Conservation (phyloP, 2,797 vertebrate species). For the Lithobates sylvaticus region DNA sequence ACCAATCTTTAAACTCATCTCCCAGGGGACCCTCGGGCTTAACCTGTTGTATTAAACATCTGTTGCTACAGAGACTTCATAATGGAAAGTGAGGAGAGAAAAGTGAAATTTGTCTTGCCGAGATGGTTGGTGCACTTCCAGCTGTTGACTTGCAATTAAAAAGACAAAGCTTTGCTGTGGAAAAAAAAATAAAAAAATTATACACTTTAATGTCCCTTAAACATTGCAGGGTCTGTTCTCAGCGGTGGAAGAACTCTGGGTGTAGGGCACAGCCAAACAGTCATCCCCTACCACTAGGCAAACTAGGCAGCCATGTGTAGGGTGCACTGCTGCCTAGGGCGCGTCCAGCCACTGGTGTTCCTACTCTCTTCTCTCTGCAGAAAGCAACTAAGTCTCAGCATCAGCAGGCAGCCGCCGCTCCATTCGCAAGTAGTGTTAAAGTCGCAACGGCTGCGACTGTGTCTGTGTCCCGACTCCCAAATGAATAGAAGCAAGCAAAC, state of each 20-base stretch:
- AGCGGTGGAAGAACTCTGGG: background rate
- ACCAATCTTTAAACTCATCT: conserved; percentile 49
- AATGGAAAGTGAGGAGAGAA: conserved; percentile 32
- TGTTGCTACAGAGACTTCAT: conserved; percentile 50
- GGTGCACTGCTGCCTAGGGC: no score
- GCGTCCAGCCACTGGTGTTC: no score
- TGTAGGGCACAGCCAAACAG: no score
- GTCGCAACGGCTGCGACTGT: no score
- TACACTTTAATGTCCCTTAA: background rate
- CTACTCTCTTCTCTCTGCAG: no score
- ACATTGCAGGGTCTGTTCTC: background rate
- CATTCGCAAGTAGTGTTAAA: no score
- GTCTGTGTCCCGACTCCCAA: no score
- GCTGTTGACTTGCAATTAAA: conserved; percentile 57
- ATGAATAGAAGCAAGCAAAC: no score
- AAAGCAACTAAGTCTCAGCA: no score
- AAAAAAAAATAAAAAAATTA: background rate
- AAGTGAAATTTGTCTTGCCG: conserved; percentile 24
- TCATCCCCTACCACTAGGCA: no score
- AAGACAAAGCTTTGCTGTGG: conserved; percentile 37
- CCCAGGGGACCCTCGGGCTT: conserved; percentile 57
- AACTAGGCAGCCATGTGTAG: no score
- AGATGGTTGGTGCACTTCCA: conserved; percentile 43
- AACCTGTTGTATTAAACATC: conserved; percentile 60
- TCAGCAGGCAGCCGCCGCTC: no score